Conservation (phyloP, 2,113 vertebrate species). For the Oxyura jamaicensis region DNA sequence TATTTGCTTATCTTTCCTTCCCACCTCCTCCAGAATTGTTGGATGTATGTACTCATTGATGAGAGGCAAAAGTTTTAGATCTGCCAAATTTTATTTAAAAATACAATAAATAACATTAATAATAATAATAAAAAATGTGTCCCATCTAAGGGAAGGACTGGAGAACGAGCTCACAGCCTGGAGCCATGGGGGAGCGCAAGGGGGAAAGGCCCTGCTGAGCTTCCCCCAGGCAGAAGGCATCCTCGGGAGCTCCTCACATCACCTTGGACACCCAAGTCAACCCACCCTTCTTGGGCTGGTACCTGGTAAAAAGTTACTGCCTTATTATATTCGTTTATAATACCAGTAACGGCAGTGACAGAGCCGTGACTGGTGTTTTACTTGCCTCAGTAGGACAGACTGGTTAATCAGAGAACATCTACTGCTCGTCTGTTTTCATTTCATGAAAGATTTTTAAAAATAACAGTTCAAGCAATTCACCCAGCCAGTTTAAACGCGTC, state of each 20-base stretch:
- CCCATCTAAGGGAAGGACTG: neutral
- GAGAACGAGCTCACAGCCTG: neutral
- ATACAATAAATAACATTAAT: no score
- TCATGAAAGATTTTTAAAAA: neutral
- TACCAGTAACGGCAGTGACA: neutral
- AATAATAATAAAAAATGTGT: neutral
- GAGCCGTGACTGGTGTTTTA: rapidly evolving
- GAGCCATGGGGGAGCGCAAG: rapidly evolving
- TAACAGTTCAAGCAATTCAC: neutral
- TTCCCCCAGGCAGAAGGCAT: neutral
- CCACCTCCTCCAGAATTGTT: neutral
- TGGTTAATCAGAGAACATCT: neutral
- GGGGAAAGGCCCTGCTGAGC: neutral
- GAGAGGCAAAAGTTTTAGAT: neutral
- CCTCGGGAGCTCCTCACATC: neutral
- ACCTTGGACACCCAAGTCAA: neutral
- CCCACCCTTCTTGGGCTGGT: neutral
- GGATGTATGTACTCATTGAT: rapidly evolving
- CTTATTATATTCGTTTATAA: neutral
- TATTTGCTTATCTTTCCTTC: neutral
- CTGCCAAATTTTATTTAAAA: neutral
- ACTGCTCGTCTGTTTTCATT: neutral
- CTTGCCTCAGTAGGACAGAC: neutral
- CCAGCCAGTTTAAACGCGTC: neutral
- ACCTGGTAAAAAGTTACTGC: neutral